Percentiles rank a stretch among this genome's conserved stretches.
Conservation (phyloP, 2,797 vertebrate genomes). For the Melanotaenia trifasciata region DNA sequence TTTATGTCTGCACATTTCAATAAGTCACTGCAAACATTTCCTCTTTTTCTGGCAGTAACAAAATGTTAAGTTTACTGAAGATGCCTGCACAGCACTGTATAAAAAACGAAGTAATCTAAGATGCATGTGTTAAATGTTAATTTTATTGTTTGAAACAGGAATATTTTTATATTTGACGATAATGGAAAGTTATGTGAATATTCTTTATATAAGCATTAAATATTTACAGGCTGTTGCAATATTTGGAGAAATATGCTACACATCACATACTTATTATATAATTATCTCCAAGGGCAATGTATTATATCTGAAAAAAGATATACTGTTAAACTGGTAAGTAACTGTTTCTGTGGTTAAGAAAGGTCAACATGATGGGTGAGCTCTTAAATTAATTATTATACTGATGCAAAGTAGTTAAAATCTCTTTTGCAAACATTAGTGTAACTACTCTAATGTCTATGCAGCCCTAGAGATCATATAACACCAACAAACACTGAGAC, state of each 20-base stretch:
- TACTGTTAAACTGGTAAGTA: conserved; percentile 34
- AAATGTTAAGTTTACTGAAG: background rate
- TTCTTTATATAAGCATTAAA: conserved; percentile 35
- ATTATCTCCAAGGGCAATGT: conserved; percentile 24
- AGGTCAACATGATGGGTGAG: conserved; percentile 14
- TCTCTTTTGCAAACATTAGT: conserved; percentile 34
- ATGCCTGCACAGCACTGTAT: background rate
- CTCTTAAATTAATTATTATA: conserved; percentile 18
- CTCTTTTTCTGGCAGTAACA: no score
- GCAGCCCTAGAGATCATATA: conserved; percentile 33
- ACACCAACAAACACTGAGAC: conserved; percentile 32
- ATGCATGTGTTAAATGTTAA: conserved; percentile 32
- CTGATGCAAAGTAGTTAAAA: conserved; percentile 38
- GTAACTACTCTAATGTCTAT: conserved; percentile 25
- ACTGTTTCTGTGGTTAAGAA: conserved; percentile 21
- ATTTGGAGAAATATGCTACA: conserved; percentile 46
- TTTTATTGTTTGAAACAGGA: conserved; percentile 53
- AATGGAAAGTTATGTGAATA: conserved; percentile 23
- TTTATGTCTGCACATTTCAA: background rate
- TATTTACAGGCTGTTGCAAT: conserved; percentile 42
- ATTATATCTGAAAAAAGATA: conserved; percentile 25
- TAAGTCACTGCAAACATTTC: background rate
- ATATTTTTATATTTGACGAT: background rate
- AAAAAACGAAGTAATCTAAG: background rate
- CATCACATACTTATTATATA: conserved; percentile 38